A percentile compares a stretch with the other conserved stretches of the same genome.
Evolutionary conservation across 2,113 vertebrate species (phyloP).

Genomic region (Phoenicopterus ruber): DNA sequence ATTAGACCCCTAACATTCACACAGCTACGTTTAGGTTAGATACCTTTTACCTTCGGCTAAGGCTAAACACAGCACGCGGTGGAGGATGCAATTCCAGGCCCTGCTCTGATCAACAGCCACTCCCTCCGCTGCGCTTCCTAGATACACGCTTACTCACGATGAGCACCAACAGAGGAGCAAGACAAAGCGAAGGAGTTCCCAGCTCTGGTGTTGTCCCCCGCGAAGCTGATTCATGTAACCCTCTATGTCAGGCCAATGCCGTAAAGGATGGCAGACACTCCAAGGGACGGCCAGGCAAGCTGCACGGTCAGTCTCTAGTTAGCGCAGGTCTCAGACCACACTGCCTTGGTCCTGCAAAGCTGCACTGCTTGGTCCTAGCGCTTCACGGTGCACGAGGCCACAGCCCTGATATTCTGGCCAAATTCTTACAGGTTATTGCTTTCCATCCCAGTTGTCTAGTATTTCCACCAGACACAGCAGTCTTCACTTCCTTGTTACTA

Average conservation of each 20-base stretch:
- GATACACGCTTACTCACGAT: rapidly evolving
- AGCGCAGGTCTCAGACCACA: background rate
- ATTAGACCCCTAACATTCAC: rapidly evolving
- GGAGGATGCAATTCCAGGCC: background rate
- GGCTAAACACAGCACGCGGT: background rate
- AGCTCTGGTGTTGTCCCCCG: background rate
- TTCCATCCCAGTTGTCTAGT: background rate
- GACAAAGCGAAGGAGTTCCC: background rate
- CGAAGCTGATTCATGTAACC: background rate
- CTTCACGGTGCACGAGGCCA: background rate
- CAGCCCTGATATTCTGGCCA: background rate
- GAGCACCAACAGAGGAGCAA: background rate
- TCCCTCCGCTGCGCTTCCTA: background rate
- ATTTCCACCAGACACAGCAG: background rate
- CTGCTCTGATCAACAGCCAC: background rate
- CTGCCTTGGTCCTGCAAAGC: background rate
- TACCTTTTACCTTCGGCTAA: background rate
- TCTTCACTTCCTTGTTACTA: background rate
- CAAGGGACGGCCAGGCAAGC: background rate
- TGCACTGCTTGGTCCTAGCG: background rate
- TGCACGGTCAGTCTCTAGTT: background rate
- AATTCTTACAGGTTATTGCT: background rate
- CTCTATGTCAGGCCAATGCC: background rate
- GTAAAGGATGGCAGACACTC: background rate
- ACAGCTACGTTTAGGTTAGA: rapidly evolving